Evolutionary conservation across 2,113 vertebrate genomes (phyloP).

Genomic region (Tretioscincus oriximinensis): DNA sequence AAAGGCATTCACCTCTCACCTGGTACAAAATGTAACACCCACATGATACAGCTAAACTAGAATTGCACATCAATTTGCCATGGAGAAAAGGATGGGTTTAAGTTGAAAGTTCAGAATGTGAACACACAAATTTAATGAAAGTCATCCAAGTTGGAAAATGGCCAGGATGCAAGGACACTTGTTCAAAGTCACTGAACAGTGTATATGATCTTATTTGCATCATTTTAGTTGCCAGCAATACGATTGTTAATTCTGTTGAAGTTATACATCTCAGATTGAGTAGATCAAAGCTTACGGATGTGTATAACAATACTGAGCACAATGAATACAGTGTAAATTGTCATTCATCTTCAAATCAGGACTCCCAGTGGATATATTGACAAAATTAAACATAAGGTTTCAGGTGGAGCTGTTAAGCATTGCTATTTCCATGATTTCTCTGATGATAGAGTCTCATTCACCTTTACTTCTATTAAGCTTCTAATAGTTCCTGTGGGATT

Average conservation of each 20-base stretch:
- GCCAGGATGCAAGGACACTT: not conserved
- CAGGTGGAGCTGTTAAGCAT: not conserved
- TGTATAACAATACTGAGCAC: not conserved
- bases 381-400: not conserved
- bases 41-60: not conserved
- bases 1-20: not conserved
- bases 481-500: not conserved
- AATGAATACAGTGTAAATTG: conserved; percentile 2
- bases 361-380: not conserved
- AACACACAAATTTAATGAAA: not conserved
- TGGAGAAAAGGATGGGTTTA: not conserved
- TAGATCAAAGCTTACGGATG: not conserved
- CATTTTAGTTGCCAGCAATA: not conserved
- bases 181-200: not conserved
- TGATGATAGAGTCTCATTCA: conserved; percentile 14
- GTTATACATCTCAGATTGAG: not conserved
- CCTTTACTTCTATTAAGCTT: conserved; percentile 18
- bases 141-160: not conserved
- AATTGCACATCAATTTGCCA: not conserved
- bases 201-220: not conserved
- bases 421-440: conserved; percentile 1
- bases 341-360: not conserved
- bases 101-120: not conserved
- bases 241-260: not conserved
- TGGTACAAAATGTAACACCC: not conserved